A percentile compares a stretch with the other conserved stretches of the same genome.
Evolutionary conservation across 2,888 invertebrate species (phyloP).

Genomic region (Napeogenes sylphis): DNA sequence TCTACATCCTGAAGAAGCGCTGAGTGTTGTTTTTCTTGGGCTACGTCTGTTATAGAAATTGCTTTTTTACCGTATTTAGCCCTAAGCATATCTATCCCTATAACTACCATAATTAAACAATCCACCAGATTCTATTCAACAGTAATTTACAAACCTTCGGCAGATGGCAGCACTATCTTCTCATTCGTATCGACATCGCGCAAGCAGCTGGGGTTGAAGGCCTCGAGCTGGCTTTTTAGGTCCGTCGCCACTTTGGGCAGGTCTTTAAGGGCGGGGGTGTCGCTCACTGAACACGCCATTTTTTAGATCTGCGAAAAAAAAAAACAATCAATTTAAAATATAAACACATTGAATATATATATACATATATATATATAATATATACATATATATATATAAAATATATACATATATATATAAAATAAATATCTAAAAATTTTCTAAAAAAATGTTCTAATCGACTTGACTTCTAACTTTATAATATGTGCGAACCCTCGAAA

Average conservation of each 20-base stretch:
- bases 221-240: constrained; percentile 93
- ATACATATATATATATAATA: no score
- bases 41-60: constrained; percentile 79
- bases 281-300: constrained; percentile 79
- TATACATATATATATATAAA: no score
- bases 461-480: no score
- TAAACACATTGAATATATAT: no score
- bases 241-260: constrained; percentile 93
- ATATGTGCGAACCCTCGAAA: no score
- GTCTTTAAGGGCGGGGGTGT: constrained; percentile 89
- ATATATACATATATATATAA: no score
- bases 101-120: no score
- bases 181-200: constrained; percentile 93
- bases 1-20: constrained; percentile 87
- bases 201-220: constrained; percentile 91
- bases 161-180: constrained; percentile 94
- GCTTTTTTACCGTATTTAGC: constrained; percentile 5
- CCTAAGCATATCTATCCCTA: no score
- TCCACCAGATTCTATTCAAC: no score
- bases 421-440: no score
- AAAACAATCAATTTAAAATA: no score
- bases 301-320: constrained; percentile 44
- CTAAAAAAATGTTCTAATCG: no score
- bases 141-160: constrained; percentile 83
- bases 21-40: constrained; percentile 84